Conservation (phyloP, 1,140 invertebrate genomes). For the Brachionus rotundiformis region DNA sequence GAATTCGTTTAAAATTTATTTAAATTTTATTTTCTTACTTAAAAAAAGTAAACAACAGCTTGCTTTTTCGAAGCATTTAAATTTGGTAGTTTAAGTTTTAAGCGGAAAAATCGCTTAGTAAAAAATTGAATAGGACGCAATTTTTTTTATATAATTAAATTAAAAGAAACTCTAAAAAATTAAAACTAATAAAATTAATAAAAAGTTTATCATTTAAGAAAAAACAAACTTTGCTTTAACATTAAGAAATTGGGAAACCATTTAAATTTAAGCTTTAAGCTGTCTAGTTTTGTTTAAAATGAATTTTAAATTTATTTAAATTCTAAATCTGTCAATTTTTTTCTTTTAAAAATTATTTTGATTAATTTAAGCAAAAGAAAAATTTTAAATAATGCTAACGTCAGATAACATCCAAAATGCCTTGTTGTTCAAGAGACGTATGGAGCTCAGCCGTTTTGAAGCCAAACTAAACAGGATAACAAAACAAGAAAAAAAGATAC, state of each 20-base stretch:
- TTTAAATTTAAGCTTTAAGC: background rate
- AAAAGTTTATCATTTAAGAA: background rate
- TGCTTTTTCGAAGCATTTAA: background rate
- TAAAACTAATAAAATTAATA: too few species aligned
- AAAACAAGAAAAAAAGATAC: conserved; percentile 22
- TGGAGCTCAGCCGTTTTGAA: background rate
- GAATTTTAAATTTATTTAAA: conserved; percentile 41
- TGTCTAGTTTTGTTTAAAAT: background rate
- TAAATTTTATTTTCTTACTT: background rate
- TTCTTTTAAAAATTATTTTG: background rate
- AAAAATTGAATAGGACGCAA: background rate
- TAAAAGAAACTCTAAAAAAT: background rate
- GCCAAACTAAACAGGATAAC: background rate
- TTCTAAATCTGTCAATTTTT: conserved; percentile 6
- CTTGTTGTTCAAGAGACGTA: background rate
- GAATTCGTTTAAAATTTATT: background rate
- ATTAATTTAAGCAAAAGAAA: background rate
- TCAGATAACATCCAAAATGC: conserved; percentile 28
- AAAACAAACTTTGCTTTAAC: background rate
- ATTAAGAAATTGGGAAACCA: conserved; percentile 5
- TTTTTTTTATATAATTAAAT: background rate
- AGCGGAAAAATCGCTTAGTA: too few species aligned
- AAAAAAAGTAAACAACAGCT: background rate
- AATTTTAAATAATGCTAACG: conserved; percentile 7
- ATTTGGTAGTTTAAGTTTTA: too few species aligned